Conservation (phyloP, 1,140 invertebrate genomes). For the Thereuonema tuberculata region DNA sequence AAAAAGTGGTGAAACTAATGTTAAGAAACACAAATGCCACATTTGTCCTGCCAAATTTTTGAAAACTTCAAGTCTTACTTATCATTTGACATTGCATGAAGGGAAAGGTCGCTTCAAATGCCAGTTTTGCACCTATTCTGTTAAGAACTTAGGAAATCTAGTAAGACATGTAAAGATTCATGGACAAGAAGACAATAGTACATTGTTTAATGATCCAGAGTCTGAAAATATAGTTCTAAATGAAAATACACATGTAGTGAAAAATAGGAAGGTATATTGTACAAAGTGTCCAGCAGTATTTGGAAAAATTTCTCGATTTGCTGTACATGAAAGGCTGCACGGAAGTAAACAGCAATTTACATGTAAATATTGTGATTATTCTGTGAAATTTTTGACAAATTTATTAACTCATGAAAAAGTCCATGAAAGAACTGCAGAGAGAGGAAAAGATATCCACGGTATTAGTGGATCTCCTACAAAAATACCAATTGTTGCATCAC, state of each 20-base stretch:
- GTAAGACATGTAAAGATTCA: conserved; percentile 55
- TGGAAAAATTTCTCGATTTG: conserved; percentile 70
- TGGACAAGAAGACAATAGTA: too few species aligned
- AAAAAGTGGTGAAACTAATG: too few species aligned
- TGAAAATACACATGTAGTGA: not conserved
- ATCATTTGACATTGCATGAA: conserved; percentile 55
- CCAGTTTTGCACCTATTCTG: conserved; percentile 66
- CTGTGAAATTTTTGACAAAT: conserved; percentile 70
- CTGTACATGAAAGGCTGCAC: conserved; percentile 65
- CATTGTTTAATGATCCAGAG: too few species aligned
- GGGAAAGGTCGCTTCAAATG: conserved; percentile 55
- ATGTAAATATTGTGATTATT: conserved; percentile 75
- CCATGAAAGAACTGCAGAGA: conserved; percentile 33
- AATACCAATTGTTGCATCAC: not conserved
- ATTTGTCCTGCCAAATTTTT: conserved; percentile 54
- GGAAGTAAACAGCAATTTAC: conserved; percentile 67
- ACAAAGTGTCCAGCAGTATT: conserved; percentile 77
- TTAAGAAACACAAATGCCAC: conserved; percentile 39
- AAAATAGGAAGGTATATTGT: conserved; percentile 48
- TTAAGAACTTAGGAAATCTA: conserved; percentile 59
- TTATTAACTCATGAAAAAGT: conserved; percentile 63
- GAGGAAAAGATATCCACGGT: not conserved
- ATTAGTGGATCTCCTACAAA: not conserved
- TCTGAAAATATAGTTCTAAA: conserved; percentile 11
- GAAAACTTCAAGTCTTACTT: conserved; percentile 50